Conservation (phyloP, 2,113 vertebrate genomes). For the Alethe diademata region DNA sequence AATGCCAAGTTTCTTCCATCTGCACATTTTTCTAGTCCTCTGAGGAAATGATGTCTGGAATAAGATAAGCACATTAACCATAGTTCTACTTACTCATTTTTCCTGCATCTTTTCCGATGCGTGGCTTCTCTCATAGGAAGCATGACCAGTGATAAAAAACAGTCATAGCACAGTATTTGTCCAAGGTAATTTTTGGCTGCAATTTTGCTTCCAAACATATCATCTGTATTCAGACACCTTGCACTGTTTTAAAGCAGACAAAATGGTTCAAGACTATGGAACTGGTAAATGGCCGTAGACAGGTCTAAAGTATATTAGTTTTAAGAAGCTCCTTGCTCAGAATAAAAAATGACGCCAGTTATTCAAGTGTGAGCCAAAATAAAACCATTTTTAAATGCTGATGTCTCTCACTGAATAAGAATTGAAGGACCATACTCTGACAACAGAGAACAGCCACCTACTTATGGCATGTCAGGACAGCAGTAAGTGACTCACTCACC, state of each 20-base stretch:
- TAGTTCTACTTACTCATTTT: background rate
- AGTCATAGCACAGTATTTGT: background rate
- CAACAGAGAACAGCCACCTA: conserved; percentile 7
- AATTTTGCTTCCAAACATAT: background rate
- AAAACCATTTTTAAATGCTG: conserved; percentile 15
- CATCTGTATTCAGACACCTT: background rate
- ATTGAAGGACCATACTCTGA: background rate
- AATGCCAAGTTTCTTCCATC: background rate
- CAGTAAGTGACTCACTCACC: conserved; percentile 37
- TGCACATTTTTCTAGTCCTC: background rate
- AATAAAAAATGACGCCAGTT: conserved; percentile 12
- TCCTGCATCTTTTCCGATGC: background rate
- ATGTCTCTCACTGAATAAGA: conserved; percentile 35
- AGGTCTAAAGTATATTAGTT: background rate
- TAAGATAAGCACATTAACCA: background rate
- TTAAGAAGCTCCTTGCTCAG: background rate
- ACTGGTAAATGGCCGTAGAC: background rate
- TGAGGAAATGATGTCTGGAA: background rate
- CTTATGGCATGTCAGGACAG: conserved; percentile 16
- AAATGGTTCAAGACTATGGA: background rate
- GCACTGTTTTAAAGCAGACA: background rate
- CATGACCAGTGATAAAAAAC: background rate
- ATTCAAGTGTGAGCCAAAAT: conserved; percentile 24
- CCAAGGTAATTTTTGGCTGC: background rate
- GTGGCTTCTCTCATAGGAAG: background rate